Percentiles rank a stretch among this genome's conserved stretches.
phyloP scores from a whole-genome alignment of 1,140 invertebrate species.

The Babylonia areolata region DNA sequence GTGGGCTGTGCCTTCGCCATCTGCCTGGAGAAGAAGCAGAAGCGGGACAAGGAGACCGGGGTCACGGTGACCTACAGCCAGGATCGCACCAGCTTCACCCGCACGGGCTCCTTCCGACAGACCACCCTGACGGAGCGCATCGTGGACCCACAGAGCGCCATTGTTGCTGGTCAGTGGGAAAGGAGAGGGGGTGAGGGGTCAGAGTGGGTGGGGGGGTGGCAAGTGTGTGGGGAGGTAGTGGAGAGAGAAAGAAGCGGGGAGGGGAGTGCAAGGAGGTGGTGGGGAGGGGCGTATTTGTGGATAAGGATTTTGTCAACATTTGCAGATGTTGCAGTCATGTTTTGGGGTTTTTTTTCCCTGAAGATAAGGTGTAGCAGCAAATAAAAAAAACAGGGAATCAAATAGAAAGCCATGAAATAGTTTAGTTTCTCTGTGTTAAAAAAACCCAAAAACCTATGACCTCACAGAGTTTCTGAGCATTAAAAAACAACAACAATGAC shows the following conservation, averaged over 20 bases:
- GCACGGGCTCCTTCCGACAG: conserved; percentile 91
- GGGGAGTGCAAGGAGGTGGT: not conserved
- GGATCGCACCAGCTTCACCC: conserved; percentile 94
- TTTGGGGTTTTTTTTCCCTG: too few relatives aligned
- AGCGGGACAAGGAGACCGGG: conserved; percentile 93
- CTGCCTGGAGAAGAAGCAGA: conserved; percentile 97
- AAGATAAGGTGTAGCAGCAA: too few relatives aligned
- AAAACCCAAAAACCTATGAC: not conserved
- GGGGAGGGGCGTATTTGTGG: not conserved
- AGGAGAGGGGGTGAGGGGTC: not conserved
- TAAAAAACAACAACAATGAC: too few relatives aligned
- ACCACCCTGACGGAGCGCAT: conserved; percentile 88
- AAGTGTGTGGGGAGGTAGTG: not conserved
- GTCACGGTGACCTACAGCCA: conserved; percentile 95
- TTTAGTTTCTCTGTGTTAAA: not conserved
- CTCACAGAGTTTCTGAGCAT: too few relatives aligned
- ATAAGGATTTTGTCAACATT: too few relatives aligned
- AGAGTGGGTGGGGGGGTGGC: not conserved
- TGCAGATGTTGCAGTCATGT: too few relatives aligned
- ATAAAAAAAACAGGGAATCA: too few relatives aligned
- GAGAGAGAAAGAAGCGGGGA: not conserved
- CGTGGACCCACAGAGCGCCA: conserved; percentile 79
- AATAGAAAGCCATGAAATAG: too few relatives aligned
- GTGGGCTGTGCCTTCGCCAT: conserved; percentile 99
- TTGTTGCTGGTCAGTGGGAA: conserved; percentile 68